Conservation (phyloP, 2,797 vertebrate genomes). For the Clarias laeviceps region DNA sequence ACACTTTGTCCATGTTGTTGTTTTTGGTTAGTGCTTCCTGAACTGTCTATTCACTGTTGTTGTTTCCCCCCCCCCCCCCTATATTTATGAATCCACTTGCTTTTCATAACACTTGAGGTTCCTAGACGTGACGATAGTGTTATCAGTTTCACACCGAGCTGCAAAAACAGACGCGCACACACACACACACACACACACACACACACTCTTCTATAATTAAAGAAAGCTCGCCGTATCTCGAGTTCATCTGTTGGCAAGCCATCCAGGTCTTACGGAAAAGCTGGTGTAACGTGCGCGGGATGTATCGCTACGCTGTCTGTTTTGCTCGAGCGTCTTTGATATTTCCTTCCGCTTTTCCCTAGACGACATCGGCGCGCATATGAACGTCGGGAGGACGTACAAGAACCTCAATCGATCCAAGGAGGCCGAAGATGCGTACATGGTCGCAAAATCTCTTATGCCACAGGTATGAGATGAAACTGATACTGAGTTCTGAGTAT, state of each 20-base stretch:
- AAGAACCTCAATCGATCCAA: constrained; percentile 95
- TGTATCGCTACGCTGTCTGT: not conserved
- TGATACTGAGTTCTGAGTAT: too few species aligned
- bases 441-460: constrained; percentile 96
- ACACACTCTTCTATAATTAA: not conserved
- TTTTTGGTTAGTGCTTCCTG: constrained; percentile 42
- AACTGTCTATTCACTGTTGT: constrained; percentile 58
- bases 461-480: constrained; percentile 82
- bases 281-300: not conserved
- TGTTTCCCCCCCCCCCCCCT: constrained; percentile 38
- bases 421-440: constrained; percentile 94
- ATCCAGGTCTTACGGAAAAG: not conserved
- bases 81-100: constrained; percentile 47
- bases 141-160: constrained; percentile 26
- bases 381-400: constrained; percentile 98
- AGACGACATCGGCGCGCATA: constrained; percentile 99
- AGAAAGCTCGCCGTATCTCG: too few species aligned
- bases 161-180: not conserved
- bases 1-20: constrained; percentile 5
- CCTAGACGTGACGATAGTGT: constrained; percentile 12
- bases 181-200: too few species aligned
- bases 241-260: not conserved
- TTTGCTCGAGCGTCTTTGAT: constrained; percentile 1
- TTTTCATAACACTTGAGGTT: constrained; percentile 38
- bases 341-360: constrained; percentile 27